phyloP scores from a whole-genome alignment of 2,888 invertebrate species.

The Limenitis camilla region DNA sequence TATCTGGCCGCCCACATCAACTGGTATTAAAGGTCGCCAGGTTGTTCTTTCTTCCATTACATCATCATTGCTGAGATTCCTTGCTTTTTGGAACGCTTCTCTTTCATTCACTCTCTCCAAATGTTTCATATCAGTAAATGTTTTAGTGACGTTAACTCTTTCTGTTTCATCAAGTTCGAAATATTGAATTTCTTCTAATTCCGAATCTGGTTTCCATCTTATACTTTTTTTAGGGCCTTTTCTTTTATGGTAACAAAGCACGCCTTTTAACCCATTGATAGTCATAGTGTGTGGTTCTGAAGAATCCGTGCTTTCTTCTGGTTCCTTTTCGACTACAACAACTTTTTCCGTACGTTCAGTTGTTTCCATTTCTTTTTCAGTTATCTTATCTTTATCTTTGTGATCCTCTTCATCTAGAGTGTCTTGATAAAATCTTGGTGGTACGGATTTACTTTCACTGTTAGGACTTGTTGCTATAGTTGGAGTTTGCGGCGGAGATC shows the following conservation, averaged over 20 bases:
- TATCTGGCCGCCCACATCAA: constrained; percentile 80
- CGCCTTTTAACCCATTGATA: constrained; percentile 80
- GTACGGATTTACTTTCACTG: constrained; percentile 68
- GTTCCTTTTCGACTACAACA: constrained; percentile 24
- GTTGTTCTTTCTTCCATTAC: constrained; percentile 86
- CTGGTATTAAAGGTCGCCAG: constrained; percentile 82
- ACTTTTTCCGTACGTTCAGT: constrained; percentile 36
- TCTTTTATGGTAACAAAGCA: constrained; percentile 81
- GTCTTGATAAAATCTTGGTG: constrained; percentile 91
- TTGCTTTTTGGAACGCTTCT: constrained; percentile 84
- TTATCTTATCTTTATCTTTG: constrained; percentile 54
- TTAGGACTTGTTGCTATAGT: constrained; percentile 63
- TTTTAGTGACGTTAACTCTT: constrained; percentile 94
- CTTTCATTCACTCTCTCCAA: constrained; percentile 91
- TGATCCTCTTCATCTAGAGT: constrained; percentile 83
- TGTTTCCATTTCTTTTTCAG: constrained; percentile 40
- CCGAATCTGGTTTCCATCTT: constrained; percentile 86
- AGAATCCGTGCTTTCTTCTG: constrained; percentile 51
- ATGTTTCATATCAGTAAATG: constrained; percentile 92
- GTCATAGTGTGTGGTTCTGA: constrained; percentile 60
- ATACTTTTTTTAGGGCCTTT: constrained; percentile 87
- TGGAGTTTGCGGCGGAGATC: constrained; percentile 74
- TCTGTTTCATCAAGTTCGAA: constrained; percentile 98
- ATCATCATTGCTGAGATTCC: constrained; percentile 84
- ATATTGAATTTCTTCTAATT: constrained; percentile 87